Conservation (phyloP, 30 jellyfish, hydroid and myxozoan genomes). For the Hydra vulgaris region DNA sequence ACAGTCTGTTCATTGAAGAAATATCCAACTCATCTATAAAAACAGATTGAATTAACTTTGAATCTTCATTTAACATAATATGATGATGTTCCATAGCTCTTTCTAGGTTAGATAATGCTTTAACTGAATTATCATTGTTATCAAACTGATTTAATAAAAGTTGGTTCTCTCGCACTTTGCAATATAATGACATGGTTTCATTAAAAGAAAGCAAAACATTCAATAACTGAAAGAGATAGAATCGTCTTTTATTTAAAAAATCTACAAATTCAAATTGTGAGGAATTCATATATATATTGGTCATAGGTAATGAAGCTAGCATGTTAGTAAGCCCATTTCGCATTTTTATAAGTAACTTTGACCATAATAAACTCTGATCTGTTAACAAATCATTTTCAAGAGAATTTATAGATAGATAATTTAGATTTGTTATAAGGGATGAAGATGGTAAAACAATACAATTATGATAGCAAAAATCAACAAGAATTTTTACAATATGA, state of each 20-base stretch:
- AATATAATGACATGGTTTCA: not conserved
- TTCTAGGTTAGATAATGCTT: not conserved
- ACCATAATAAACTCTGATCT: constrained; percentile 13
- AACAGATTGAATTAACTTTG: not conserved
- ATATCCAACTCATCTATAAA: not conserved
- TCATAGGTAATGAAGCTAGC: not conserved
- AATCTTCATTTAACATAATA: constrained; percentile 13
- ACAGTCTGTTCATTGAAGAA: not conserved
- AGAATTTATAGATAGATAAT: not conserved
- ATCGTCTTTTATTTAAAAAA: not conserved
- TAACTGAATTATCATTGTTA: not conserved
- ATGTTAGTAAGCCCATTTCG: constrained; percentile 3
- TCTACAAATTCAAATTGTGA: not conserved
- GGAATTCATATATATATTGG: not conserved
- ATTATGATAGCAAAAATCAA: constrained; percentile 48
- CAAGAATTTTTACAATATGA: constrained; percentile 41
- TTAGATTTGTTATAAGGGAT: not conserved
- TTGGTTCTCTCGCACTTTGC: constrained; percentile 5
- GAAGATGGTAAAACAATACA: constrained; percentile 52
- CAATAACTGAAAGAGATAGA: constrained; percentile 1
- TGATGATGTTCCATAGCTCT: not conserved
- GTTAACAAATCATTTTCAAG: not conserved
- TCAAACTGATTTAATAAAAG: not conserved
- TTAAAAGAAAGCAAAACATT: not conserved
- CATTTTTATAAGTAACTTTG: not conserved